Evolutionary conservation across 2,113 vertebrate genomes (phyloP), one percentile per base, ranked within the genome.

Genomic region (Bettongia penicillata): DNA sequence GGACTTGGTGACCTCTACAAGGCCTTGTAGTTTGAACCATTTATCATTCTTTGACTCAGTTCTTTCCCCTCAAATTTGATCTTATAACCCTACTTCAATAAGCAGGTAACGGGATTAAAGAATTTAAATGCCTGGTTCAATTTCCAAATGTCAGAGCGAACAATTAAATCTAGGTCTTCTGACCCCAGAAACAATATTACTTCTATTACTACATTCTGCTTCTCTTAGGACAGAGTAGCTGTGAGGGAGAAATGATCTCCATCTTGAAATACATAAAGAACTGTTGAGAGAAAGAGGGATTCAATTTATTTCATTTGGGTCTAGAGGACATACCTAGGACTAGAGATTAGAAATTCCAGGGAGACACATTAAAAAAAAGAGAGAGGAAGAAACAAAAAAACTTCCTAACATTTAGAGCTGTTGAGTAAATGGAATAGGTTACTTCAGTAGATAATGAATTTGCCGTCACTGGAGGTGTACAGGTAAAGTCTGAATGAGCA

Each of bases 331-430:
- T 37, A 31, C 31, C 28, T 77, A 77, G 26, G 61, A 22, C 37
- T 77, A n/a, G 14, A 14, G 31, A 77, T 7, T n/a, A 77, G 37
- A 77, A 77, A 77, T n/a, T 12, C 12, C 37, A 19, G 5, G 0
- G 9, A n/a, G 19, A 22, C 25, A 26, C 2, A 0, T 3, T 11
- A 11, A 1, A 11, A 0, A 84, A 11, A 31, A 52, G 25, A n/a
- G 0, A 19, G 47, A 2, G 19, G 16, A 53, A 8, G 5, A 9
- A 8, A 8, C 3, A 28, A 61, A 77, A 77, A 77, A 77, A 16
- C 26, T 57, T 57, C 55, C 55, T 28, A 77, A 77, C 61, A 68
- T 37, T 14, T 77, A 77, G 14, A 77, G 12, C 14, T n/a, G 61
- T n/a, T n/a, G 4, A 77, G 14, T n/a, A 77, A 77, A 77, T n/a